These are phyloP conservation scores for Denticeps clupeoides DNA, from an alignment of 2,797 vertebrate genomes.

Conservation along the genomic window DNA sequence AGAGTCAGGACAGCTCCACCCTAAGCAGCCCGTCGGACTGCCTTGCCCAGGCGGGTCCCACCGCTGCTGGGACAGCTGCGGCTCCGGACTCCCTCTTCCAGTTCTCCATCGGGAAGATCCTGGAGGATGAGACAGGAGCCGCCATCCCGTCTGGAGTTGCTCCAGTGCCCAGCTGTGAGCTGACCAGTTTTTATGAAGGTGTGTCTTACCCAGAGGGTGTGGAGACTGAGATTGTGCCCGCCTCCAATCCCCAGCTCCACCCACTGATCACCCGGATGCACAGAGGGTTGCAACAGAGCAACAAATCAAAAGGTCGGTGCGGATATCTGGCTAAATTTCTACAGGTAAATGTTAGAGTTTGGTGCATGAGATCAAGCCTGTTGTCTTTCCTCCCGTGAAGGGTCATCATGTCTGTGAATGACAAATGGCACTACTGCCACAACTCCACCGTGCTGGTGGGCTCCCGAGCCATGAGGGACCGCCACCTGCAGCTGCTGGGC, in stretches of 20 bases:
- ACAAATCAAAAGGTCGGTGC: conserved; percentile 51
- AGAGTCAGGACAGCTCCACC: conserved; percentile 69
- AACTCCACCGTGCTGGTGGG: conserved; percentile 82
- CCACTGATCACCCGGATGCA: conserved; percentile 8
- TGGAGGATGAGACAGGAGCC: conserved; percentile 52
- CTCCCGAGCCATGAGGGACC: conserved; percentile 77
- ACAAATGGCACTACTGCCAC: conserved; percentile 89
- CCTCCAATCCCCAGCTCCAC: conserved; percentile 33
- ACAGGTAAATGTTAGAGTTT: neutral
- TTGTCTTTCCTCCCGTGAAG: conserved; percentile 36
- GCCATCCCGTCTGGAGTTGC: conserved; percentile 5
- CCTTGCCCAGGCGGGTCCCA: conserved; percentile 34
- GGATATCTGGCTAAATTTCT: no score
- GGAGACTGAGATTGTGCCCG: conserved; percentile 25
- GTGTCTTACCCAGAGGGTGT: conserved; percentile 36
- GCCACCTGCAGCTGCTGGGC: conserved; percentile 77
- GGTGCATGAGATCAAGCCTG: neutral
- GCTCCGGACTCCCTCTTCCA: conserved; percentile 57
- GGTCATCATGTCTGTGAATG: conserved; percentile 79
- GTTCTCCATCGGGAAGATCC: conserved; percentile 68
- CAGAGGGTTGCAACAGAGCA: conserved; percentile 31
- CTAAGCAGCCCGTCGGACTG: conserved; percentile 69
- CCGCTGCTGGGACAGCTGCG: neutral
- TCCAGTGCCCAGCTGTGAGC: conserved; percentile 32
- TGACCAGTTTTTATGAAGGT: conserved; percentile 44